Base-by-base conservation (phyloP, 1,140 invertebrate genomes). In the Frieseomelitta varia region DNA sequence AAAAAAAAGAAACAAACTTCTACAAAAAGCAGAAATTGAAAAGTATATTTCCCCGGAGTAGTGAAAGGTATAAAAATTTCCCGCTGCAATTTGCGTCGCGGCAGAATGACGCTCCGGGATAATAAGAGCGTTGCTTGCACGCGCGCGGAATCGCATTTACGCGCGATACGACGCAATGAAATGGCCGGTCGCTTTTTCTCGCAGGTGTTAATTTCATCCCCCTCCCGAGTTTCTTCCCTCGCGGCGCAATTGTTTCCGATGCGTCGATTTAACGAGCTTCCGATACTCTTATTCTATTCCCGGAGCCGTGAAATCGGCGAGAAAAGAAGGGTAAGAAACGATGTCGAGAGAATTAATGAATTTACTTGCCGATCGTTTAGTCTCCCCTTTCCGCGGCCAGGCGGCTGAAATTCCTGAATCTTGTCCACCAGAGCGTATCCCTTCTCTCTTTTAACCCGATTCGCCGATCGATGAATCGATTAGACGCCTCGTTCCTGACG, bases 281-380 rank as follows among this genome's bases (percentile, higher is more conserved):
- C 67, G 85, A 81, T 77, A 85, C 74, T n/a, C 69, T 68, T 73
- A 81, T 65, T 61, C 78, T 74, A 68, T 74, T 81, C 61, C 58
- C 56, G 58, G 30, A 58, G 53, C 39, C 72, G 81, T 71, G 61
- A 71, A 89, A 88, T 89, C 79, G 87, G 68, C 79, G 85, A 71
- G 74, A 53, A 82, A 55, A 55, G 58, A 75, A 65, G 47, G 55
- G 79, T 67, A 86, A 90, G 85, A 63, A 90, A 76, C 78, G 73
- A 68, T 78, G 77, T 30, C 55, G 68, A 34, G 30, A n/a, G 80
- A 78, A 89, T 90, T 87, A 89, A 89, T 90, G 85, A 89, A 89
- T 87, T 90, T 89, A 87, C 82, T 61, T 81, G 82, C 27, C 84
- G 87, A 88, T 89, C 80, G 88, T 88, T 88, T 86, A 83, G 86